phyloP scores from a whole-genome alignment of 2,888 invertebrate genomes.

The Rhagonycha lutea region DNA sequence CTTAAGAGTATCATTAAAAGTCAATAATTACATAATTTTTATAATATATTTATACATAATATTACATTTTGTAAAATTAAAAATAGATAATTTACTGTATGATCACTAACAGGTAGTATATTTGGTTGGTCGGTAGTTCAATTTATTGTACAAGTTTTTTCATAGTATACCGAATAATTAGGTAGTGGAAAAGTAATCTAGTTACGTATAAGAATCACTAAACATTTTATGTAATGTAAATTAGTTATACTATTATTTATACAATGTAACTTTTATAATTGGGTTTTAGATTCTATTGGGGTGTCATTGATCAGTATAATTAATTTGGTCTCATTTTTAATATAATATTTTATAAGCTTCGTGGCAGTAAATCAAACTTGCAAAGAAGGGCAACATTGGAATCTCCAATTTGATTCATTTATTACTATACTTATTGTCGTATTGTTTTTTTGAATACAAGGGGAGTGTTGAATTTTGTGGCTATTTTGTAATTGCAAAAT shows the following conservation, averaged over 20 bases:
- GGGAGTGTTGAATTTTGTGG: too few species aligned
- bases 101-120: not conserved
- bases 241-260: not conserved
- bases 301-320: too few species aligned
- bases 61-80: not conserved
- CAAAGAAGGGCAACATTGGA: too few species aligned
- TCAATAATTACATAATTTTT: not conserved
- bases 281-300: not conserved
- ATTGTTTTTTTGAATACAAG: too few species aligned
- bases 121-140: not conserved
- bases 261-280: not conserved
- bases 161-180: not conserved
- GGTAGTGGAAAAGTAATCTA: not conserved
- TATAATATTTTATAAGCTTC: too few species aligned
- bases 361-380: too few species aligned
- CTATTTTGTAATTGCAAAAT: too few species aligned
- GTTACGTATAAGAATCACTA: not conserved
- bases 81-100: not conserved
- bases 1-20: not conserved
- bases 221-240: not conserved
- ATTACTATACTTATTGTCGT: too few species aligned
- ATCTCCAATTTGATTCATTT: too few species aligned
- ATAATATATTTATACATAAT: not conserved
- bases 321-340: too few species aligned
- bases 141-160: not conserved